Evolutionary conservation across 2,888 invertebrate species (phyloP).

Genomic region (Chymomyza procnemis): DNA sequence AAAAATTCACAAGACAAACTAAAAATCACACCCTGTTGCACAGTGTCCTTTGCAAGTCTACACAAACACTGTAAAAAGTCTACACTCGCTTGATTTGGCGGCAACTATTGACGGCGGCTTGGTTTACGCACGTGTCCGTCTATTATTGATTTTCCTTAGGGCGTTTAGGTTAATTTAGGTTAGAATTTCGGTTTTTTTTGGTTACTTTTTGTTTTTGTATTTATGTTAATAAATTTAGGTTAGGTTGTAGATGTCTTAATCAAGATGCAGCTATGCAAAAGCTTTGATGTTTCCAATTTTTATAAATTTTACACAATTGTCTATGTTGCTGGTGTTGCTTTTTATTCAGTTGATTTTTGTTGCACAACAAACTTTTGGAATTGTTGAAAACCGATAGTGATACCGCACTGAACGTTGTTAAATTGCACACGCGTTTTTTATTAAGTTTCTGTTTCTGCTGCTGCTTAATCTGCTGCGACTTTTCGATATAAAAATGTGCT

Average conservation of each 20-base stretch:
- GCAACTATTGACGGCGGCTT: constrained; percentile 44
- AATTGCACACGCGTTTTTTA: constrained; percentile 51
- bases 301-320: constrained; percentile 65
- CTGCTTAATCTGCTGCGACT: constrained; percentile 30
- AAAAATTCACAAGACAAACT: not conserved
- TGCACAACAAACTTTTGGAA: constrained; percentile 51
- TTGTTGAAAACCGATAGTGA: constrained; percentile 43
- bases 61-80: constrained; percentile 42
- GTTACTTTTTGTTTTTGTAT: constrained; percentile 2
- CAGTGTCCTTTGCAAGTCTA: constrained; percentile 61
- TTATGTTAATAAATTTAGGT: constrained; percentile 15
- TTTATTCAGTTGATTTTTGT: constrained; percentile 47
- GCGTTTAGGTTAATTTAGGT: constrained; percentile 56
- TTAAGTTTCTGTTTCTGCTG: constrained; percentile 52
- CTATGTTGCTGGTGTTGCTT: constrained; percentile 49
- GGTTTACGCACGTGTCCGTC: constrained; percentile 60
- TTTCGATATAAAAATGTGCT: constrained; percentile 58
- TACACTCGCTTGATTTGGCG: constrained; percentile 54
- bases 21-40: constrained; percentile 30
- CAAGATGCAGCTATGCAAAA: constrained; percentile 78
- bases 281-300: constrained; percentile 77
- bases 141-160: constrained; percentile 33
- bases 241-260: constrained; percentile 58
- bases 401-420: constrained; percentile 54
- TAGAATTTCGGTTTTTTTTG: constrained; percentile 34